Base-by-base conservation (phyloP, 1,140 invertebrate species). In the Anthonomus grandis region DNA sequence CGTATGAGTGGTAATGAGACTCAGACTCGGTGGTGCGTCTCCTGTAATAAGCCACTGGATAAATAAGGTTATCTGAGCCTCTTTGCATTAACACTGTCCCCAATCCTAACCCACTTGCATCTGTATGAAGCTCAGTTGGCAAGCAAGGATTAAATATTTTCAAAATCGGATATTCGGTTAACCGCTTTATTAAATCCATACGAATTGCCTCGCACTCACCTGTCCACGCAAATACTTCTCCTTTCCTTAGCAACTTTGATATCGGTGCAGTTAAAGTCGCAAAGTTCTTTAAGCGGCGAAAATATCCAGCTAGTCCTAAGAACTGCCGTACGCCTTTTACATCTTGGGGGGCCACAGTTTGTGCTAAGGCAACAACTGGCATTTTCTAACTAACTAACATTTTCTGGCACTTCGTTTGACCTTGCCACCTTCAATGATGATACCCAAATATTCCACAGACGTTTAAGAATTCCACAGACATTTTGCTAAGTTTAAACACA, bases 251-350 rank as follows among this genome's bases (percentile, higher is more conserved):
- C 24, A 53, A 17, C 19, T 25, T 10, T 19, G 49, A 19, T 22
- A 54, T 31, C n/a, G 41, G 44, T 10, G 66, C 55, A 51, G 70
- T 55, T 18, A 70, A 60, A 1, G 57, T 39, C 0, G 73, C 46
- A 56, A 70, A 74, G 12, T 57, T 56, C 15, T 54, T 46, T 2
- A 71, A 72, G 10, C 63, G 58, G 6, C 69, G 47, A 31, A 71
- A 70, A 42, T 72, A 70, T 49, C 55, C 46, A 39, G 63, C 17
- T 51, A 62, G 45, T 0, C 69, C 66, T 2, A 72, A 25, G 50
- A 70, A 71, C 5, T 52, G 46, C 47, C 70, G 60, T n/a, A 75
- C 63, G 44, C 68, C 45, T 38, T 68, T 69, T 18, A 47, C 42
- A 41, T 41, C 23, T 51, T 41, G 64, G 24, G 50, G 38, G 22